Evolutionary conservation across 2,888 invertebrate genomes (phyloP).

Genomic region (Acleris sparsana): DNA sequence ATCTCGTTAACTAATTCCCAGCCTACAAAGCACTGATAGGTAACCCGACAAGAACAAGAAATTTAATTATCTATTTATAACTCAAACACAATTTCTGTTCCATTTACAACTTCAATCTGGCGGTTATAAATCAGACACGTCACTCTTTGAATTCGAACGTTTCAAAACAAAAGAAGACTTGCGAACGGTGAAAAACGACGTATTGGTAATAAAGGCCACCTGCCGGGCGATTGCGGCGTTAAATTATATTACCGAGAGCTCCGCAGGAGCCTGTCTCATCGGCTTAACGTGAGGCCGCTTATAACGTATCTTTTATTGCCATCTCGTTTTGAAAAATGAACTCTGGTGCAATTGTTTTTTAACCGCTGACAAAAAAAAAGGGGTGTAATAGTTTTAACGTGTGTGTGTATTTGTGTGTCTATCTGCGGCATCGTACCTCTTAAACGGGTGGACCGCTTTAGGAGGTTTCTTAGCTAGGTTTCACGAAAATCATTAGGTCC

Average conservation of each 20-base stretch:
- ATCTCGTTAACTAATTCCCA: neutral
- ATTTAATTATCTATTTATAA: conserved; percentile 30
- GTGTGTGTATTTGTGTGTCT: too few species aligned
- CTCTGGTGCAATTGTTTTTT: conserved; percentile 22
- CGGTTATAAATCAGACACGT: conserved; percentile 29
- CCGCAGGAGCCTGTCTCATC: conserved; percentile 39
- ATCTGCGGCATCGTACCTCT: too few species aligned
- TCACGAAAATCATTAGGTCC: too few species aligned
- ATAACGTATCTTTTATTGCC: conserved; percentile 38
- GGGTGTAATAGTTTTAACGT: too few species aligned
- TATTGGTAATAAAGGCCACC: conserved; percentile 35
- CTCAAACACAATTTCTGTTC: conserved; percentile 30
- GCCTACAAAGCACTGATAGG: neutral
- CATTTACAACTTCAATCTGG: conserved; percentile 23
- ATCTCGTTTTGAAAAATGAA: conserved; percentile 34
- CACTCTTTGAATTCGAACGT: conserved; percentile 27
- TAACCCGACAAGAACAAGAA: conserved; percentile 26
- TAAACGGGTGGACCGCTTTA: too few species aligned
- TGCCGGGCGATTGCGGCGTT: conserved; percentile 37
- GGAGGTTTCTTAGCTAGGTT: too few species aligned
- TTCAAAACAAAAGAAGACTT: conserved; percentile 32
- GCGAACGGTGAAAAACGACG: conserved; percentile 36
- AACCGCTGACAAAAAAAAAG: too few species aligned
- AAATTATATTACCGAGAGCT: conserved; percentile 38
- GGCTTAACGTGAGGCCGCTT: conserved; percentile 31